Evolutionary conservation across 2,888 invertebrate genomes (phyloP).

Genomic region (Coelopa pilipes): DNA sequence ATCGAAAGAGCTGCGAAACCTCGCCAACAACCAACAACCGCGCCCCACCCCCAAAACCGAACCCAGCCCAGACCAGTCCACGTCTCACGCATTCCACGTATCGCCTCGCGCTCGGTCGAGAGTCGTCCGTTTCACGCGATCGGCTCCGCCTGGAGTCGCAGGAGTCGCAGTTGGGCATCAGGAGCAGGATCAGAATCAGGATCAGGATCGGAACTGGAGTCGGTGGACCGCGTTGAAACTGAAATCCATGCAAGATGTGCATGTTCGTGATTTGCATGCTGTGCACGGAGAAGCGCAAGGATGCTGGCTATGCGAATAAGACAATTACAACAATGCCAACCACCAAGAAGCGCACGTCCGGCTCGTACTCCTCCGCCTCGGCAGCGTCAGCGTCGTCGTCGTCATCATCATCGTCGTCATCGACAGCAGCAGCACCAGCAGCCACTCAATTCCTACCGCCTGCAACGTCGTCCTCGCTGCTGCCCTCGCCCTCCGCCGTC

Average conservation of each 20-base stretch:
- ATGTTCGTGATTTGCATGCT: constrained; percentile 55
- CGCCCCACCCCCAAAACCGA: not conserved
- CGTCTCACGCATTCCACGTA: not conserved
- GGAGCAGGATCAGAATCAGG: no score
- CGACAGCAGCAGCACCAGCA: constrained; percentile 34
- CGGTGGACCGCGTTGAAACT: no score
- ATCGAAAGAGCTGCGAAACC: not conserved
- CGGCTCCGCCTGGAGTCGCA: no score
- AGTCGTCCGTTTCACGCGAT: not conserved
- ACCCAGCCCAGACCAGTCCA: not conserved
- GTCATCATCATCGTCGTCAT: constrained; percentile 38
- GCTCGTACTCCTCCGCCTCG: constrained; percentile 47
- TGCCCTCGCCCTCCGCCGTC: constrained; percentile 44
- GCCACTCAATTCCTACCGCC: constrained; percentile 27
- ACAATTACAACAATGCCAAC: constrained; percentile 45
- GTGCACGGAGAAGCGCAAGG: constrained; percentile 53
- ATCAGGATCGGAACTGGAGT: no score
- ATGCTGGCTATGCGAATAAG: constrained; percentile 46
- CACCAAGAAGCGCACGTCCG: constrained; percentile 44
- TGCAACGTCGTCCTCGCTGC: constrained; percentile 35
- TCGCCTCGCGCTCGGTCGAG: not conserved
- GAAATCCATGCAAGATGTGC: constrained; percentile 47
- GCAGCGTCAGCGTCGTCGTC: constrained; percentile 41
- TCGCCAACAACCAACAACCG: not conserved
- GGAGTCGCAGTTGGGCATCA: not conserved